phyloP scores from a whole-genome alignment of 1,140 invertebrate genomes.

The Asobara japonica region DNA sequence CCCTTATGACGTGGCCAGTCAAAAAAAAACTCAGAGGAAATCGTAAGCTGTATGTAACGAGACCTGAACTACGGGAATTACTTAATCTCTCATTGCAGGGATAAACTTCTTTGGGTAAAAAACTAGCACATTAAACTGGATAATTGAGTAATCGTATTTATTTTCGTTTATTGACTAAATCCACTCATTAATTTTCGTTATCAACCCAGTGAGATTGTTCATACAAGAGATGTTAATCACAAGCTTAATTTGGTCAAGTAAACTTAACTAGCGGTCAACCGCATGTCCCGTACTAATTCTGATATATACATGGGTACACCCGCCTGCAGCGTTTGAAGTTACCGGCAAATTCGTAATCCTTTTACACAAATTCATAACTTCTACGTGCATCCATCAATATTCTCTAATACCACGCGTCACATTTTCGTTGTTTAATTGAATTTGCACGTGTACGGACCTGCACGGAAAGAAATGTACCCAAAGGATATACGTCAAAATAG shows the following conservation, averaged over 20 bases:
- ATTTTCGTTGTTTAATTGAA: background rate
- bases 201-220: background rate
- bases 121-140: too few species aligned
- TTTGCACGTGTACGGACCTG: too few species aligned
- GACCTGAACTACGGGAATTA: too few species aligned
- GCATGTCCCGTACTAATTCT: background rate
- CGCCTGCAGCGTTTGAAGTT: background rate
- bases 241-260: slow-evolving; percentile 6
- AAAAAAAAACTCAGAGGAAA: too few species aligned
- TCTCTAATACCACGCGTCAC: background rate
- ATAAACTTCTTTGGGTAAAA: too few species aligned
- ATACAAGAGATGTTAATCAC: background rate
- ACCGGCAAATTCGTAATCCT: background rate
- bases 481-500: too few species aligned
- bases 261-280: slow-evolving; percentile 13
- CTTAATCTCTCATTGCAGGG: too few species aligned
- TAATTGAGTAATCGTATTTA: background rate
- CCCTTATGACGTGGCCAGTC: too few species aligned
- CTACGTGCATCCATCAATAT: background rate
- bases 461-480: too few species aligned
- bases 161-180: background rate
- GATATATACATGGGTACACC: background rate
- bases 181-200: background rate
- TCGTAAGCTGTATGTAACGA: too few species aligned
- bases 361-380: slow-evolving; percentile 13